Base-by-base conservation (phyloP, 37 sponge, comb jelly and placozoan species). In the Ianthella basta region DNA sequence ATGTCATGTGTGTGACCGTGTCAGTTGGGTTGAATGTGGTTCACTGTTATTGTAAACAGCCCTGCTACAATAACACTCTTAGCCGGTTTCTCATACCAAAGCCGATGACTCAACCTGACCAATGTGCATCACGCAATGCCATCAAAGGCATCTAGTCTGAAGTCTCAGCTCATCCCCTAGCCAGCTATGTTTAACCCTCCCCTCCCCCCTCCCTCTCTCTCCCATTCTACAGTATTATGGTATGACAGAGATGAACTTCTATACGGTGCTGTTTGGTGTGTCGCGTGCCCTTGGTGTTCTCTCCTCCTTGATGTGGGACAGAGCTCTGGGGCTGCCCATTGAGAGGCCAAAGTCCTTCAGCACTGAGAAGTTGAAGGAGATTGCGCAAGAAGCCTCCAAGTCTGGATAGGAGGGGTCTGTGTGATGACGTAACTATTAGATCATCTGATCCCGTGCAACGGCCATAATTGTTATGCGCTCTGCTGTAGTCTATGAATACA, bases 211-310 rank as follows among this genome's bases (percentile, higher is more conserved):
- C 39, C 3, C 67, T 41, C 24, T 30, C 41, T 59, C 39, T 72
- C 13, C 66, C 29, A 56, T 78, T 29, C 82, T 82, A 15, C 82
- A 98, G 97, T 91, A 98, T 81, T 98, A 96, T 78, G 93, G 93
- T 10, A 85, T 98, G 91, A 94, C 88, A 27, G 99, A 98, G 81
- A 98, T 98, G 99, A 86, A 84, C 72, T 98, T 79, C 94, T 98
- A 98, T 86, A 98, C 99, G 21, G 99, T 98, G 32, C 85, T 98
- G 86, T 98, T 98, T 93, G 99, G 99, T 32, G 99, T 96, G 38
- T 98, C 99, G 23, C 86, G 99, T 16, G 99, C 99, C 23, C 92
- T 98, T 16, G 99, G 99, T 16, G 99, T 98, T 15, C 92, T 98
- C 56, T 85, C 91, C 67, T 98, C 99, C 16, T 91, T 95, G 23